Base-by-base conservation (phyloP, 35 echinoderm and acorn worm genomes). In the Diadema setosum region DNA sequence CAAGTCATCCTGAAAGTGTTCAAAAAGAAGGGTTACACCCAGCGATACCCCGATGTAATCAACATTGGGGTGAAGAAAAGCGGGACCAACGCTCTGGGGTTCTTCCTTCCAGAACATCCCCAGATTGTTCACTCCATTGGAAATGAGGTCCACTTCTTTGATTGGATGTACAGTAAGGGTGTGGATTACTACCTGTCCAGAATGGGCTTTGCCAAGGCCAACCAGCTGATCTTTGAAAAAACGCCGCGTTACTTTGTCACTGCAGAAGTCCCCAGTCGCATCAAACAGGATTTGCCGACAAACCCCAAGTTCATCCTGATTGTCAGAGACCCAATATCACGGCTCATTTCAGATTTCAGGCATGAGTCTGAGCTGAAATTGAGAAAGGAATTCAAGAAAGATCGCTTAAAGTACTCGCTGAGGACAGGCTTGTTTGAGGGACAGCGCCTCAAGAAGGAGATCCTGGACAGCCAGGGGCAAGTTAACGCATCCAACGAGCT, bases 231-330 rank as follows among this genome's bases (percentile, higher is more conserved):
- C 29, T 99, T 99, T 64, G 96, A 99, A 58, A 99, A 99, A 85
- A 99, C 96, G 0, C 96, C 96, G 6, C 85, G 96, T 7, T 99
- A 99, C 59, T 99, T 99, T 88, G 75, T 94, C 23, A 99, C 96
- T 18, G 48, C 82, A 0, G 65, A 83, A 58, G 83, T 93, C 1
- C 96, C 96, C 0, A 34, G 24, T 12, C 46, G 78, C 16, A 99
- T 99, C 4, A 15, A 61, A 33, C 40, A 86, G 29, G 89, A 95
- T 44, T 39, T 98, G 1, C 84, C 89, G 18, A 57, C 83, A 16
- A 31, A 91, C 24, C 65, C 90, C 45, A 99, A 99, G 45, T 92
- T 99, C 57, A 90, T 99, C 24, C 58, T 99, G 27, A 83, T 81
- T 18, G 86, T 99, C 16, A 84, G 90, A 56, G 93, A 99, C 55